Evolutionary conservation across 2,888 invertebrate species (phyloP).

Genomic region (Parasteatoda lunata): DNA sequence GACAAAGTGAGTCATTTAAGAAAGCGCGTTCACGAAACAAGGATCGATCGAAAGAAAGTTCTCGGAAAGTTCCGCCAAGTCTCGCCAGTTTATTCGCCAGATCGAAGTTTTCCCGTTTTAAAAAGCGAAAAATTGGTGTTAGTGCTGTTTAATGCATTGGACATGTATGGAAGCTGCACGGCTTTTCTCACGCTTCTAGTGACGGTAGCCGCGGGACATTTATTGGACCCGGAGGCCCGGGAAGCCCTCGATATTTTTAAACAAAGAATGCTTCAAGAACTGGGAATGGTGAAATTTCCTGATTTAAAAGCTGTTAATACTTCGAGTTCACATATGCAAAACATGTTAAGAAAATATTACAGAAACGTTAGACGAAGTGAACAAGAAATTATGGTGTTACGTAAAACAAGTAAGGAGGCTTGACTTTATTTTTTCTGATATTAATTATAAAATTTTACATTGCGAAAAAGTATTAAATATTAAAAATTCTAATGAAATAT

Average conservation of each 20-base stretch:
- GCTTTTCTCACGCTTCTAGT: conserved; percentile 32
- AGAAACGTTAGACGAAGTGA: conserved; percentile 15
- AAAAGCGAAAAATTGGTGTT: not conserved
- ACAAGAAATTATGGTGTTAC: conserved; percentile 19
- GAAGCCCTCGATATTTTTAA: conserved; percentile 20
- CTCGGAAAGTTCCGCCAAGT: conserved; percentile 9
- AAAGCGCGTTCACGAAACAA: not conserved
- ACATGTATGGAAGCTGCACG: conserved; percentile 43
- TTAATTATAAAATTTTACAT: no score
- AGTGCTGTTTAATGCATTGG: conserved; percentile 4
- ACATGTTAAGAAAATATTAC: conserved; percentile 37
- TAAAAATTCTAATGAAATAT: no score
- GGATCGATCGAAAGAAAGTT: conserved; percentile 13
- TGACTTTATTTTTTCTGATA: no score
- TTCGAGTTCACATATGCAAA: conserved; percentile 4
- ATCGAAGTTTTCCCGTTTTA: not conserved
- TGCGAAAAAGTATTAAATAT: no score
- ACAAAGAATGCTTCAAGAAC: conserved; percentile 20
- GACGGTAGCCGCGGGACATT: conserved; percentile 2
- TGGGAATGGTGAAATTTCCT: conserved; percentile 45
- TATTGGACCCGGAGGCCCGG: conserved; percentile 27
- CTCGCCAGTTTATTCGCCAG: not conserved
- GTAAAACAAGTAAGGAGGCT: conserved; percentile 21
- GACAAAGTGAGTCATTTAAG: not conserved
- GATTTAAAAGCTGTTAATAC: conserved; percentile 39